These are phyloP conservation scores for Candidula unifasciata DNA, from an alignment of 2,888 invertebrate species.

Conservation along the genomic window DNA sequence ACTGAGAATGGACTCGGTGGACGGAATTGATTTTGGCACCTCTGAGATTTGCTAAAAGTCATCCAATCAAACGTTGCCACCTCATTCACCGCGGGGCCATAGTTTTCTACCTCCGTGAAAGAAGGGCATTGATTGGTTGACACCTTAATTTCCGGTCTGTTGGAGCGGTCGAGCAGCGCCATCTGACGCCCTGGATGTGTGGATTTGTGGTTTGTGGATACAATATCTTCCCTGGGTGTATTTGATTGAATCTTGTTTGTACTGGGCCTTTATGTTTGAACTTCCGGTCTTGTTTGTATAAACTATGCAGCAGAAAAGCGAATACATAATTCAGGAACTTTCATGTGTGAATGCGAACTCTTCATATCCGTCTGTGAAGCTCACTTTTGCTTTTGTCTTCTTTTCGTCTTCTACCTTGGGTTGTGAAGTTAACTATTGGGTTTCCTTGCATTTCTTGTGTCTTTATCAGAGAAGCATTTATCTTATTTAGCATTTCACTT, in stretches of 20 bases:
- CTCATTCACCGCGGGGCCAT: conserved; percentile 12
- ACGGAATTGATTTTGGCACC: conserved; percentile 25
- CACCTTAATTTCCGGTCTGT: conserved; percentile 32
- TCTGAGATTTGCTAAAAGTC: conserved; percentile 29
- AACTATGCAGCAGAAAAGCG: too few species aligned
- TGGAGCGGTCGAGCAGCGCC: background rate
- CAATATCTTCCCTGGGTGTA: background rate
- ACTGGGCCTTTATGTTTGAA: background rate
- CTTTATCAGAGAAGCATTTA: too few species aligned
- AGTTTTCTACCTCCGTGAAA: background rate
- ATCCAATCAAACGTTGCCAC: conserved; percentile 21
- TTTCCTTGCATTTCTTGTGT: too few species aligned
- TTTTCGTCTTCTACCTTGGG: too few species aligned
- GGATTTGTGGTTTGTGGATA: background rate
- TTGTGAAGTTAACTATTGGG: too few species aligned
- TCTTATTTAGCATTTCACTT: too few species aligned
- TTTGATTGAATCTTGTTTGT: background rate
- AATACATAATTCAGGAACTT: too few species aligned
- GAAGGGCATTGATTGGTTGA: conserved; percentile 32
- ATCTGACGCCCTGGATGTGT: background rate
- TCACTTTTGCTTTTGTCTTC: too few species aligned
- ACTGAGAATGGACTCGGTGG: background rate
- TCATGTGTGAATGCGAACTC: too few species aligned
- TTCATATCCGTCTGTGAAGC: too few species aligned
- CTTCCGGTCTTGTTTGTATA: background rate